Percentiles rank a stretch among this genome's conserved stretches.
Conservation (phyloP, 1,140 invertebrate genomes). For the Drosophila ananassae region DNA sequence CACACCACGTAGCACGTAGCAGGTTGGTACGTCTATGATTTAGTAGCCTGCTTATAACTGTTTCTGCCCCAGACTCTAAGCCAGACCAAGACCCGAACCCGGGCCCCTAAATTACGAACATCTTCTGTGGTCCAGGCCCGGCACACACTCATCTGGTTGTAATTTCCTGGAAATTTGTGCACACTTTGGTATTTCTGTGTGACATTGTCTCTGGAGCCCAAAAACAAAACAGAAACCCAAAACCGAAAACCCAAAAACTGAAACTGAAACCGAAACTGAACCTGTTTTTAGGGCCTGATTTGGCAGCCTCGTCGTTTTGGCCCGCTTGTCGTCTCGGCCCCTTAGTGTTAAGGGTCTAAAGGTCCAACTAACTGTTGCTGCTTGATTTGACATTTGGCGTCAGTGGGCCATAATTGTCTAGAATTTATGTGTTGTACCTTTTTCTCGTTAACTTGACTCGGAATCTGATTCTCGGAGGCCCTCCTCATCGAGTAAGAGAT, state of each 20-base stretch:
- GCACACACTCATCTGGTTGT: slow-evolving; percentile 56
- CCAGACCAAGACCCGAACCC: background rate
- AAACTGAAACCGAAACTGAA: slow-evolving; percentile 71
- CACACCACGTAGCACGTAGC: slow-evolving; percentile 67
- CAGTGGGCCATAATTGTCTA: slow-evolving; percentile 81
- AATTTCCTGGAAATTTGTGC: slow-evolving; percentile 83
- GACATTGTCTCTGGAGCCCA: slow-evolving; percentile 74
- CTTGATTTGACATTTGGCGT: slow-evolving; percentile 83
- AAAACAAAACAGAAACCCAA: slow-evolving; percentile 15
- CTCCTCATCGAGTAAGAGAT: slow-evolving; percentile 13
- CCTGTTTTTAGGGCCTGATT: slow-evolving; percentile 82
- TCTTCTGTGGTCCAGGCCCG: slow-evolving; percentile 59
- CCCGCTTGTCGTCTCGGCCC: background rate
- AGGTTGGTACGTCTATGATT: slow-evolving; percentile 74
- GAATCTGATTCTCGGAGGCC: background rate
- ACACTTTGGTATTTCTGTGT: slow-evolving; percentile 83
- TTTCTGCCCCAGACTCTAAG: slow-evolving; percentile 28
- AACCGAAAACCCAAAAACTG: slow-evolving; percentile 24
- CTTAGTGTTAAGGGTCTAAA: slow-evolving; percentile 55
- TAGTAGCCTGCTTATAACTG: slow-evolving; percentile 79
- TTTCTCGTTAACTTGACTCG: slow-evolving; percentile 71
- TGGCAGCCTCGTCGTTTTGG: slow-evolving; percentile 56
- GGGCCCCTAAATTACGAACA: slow-evolving; percentile 27
- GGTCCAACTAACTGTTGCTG: slow-evolving; percentile 80
- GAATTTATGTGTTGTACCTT: slow-evolving; percentile 82